Conservation (phyloP, 2,888 invertebrate species). For the Phoronis australis region DNA sequence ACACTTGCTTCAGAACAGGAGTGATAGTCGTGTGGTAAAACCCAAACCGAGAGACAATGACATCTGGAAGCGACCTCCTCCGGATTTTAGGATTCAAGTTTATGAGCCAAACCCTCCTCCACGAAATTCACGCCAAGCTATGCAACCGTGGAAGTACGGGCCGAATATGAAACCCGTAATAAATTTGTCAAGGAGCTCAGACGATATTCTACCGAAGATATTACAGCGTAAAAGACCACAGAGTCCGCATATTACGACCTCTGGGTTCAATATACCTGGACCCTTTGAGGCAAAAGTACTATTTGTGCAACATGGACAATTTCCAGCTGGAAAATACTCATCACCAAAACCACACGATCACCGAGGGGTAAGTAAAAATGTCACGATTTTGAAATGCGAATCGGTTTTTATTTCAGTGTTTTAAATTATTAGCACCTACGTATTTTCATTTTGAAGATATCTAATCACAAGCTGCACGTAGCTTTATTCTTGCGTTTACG, state of each 20-base stretch:
- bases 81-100: neutral
- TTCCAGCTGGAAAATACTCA: neutral
- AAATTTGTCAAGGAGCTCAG: neutral
- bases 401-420: too few relatives aligned
- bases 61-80: neutral
- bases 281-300: neutral
- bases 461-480: too few relatives aligned
- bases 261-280: neutral
- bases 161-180: neutral
- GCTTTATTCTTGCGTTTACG: too few relatives aligned
- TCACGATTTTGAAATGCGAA: too few relatives aligned
- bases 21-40: neutral
- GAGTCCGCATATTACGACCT: neutral
- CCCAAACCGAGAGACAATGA: neutral
- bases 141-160: neutral
- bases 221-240: neutral
- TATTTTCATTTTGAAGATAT: too few relatives aligned
- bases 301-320: neutral
- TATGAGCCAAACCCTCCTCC: neutral
- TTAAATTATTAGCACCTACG: too few relatives aligned
- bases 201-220: neutral
- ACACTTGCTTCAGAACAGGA: neutral
- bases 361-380: neutral
- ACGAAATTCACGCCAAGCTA: neutral
- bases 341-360: neutral